A percentile compares a stretch with the other conserved stretches of the same genome.
These are phyloP conservation scores for Silurus asotus DNA, from an alignment of 2,113 vertebrate species.

Conservation along the genomic window DNA sequence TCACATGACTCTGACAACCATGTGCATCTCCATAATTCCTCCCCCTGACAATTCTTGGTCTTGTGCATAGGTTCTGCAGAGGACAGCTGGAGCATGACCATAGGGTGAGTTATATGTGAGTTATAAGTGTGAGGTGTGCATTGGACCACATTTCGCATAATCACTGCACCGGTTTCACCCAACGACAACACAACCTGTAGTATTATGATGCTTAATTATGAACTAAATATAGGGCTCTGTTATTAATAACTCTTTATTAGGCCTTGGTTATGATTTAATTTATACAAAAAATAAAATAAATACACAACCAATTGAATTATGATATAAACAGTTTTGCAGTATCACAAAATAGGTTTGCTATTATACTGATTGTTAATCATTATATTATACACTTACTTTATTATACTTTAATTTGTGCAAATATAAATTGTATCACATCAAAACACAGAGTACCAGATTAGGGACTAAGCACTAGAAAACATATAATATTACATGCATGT, in stretches of 20 bases:
- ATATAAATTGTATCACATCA: background rate
- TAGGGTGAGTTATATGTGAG: background rate
- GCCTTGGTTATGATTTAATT: background rate
- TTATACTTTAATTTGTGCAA: background rate
- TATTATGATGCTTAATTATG: too few species aligned
- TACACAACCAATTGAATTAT: background rate
- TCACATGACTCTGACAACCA: constrained; percentile 68
- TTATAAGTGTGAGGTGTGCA: background rate
- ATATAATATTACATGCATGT: background rate
- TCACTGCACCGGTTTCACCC: too few species aligned
- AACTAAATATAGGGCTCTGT: background rate
- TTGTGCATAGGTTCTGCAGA: constrained; percentile 20
- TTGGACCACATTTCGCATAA: background rate
- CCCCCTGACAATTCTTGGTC: constrained; percentile 12
- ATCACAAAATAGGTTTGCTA: background rate
- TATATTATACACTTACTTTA: background rate
- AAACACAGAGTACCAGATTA: background rate
- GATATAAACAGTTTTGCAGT: background rate
- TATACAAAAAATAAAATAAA: background rate
- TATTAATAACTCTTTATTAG: background rate
- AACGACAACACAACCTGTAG: background rate
- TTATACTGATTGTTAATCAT: background rate
- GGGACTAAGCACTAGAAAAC: background rate
- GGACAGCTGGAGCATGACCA: background rate
- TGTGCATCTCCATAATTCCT: constrained; percentile 53